A percentile compares a stretch with the other conserved stretches of the same genome.
phyloP scores from a whole-genome alignment of 2,888 invertebrate species.

The Leptinotarsa rubiginosa region DNA sequence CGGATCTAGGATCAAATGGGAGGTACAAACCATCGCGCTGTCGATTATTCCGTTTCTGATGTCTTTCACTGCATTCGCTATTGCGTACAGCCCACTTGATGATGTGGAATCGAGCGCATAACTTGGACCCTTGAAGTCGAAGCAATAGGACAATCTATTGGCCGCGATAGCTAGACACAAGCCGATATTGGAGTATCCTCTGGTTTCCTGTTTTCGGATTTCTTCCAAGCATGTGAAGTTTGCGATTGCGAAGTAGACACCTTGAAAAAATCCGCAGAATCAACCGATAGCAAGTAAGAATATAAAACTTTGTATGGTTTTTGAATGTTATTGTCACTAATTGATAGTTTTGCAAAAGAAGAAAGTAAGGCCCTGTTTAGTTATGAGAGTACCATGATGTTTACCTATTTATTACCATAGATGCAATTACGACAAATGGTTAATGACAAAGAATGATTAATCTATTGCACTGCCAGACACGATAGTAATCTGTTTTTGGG shows the following conservation, averaged over 20 bases:
- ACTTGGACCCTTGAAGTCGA: slow-evolving; percentile 54
- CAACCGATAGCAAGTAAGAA: not conserved
- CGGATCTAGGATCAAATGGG: not conserved
- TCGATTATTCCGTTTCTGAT: slow-evolving; percentile 38
- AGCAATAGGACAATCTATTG: slow-evolving; percentile 50
- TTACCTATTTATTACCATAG: no score
- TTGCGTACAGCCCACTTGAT: slow-evolving; percentile 48
- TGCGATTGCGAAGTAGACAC: not conserved
- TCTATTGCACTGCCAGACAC: no score
- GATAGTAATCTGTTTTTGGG: no score
- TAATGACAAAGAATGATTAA: no score
- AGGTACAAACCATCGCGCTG: slow-evolving; percentile 64
- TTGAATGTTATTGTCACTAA: no score
- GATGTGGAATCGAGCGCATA: slow-evolving; percentile 50
- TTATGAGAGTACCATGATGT: no score
- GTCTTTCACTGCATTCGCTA: slow-evolving; percentile 43
- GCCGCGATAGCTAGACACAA: slow-evolving; percentile 9
- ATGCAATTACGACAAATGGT: no score
- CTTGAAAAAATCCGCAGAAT: not conserved
- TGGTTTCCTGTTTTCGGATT: not conserved
- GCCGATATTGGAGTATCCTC: not conserved
- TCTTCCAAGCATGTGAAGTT: not conserved
- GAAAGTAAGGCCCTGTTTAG: no score
- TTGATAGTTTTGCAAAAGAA: no score
- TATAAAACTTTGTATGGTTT: not conserved